Conservation (phyloP, 2,113 vertebrate genomes). For the Aptenodytes patagonicus region DNA sequence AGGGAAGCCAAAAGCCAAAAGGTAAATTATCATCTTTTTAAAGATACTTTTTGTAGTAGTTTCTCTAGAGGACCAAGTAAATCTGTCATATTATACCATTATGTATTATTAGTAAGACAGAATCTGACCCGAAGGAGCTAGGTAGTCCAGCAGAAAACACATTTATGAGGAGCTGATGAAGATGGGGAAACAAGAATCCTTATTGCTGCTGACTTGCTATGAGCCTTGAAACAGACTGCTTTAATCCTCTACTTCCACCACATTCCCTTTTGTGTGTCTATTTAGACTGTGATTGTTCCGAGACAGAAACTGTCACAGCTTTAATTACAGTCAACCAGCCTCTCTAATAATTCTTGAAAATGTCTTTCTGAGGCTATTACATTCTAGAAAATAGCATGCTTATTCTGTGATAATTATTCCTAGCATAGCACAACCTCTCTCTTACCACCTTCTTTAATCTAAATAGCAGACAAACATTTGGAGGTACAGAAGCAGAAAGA, state of each 20-base stretch:
- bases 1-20: neutral
- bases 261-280: neutral
- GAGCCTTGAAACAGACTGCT: neutral
- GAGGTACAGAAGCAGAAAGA: neutral
- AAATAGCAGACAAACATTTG: neutral
- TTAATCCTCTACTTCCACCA: neutral
- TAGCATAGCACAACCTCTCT: neutral
- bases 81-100: neutral
- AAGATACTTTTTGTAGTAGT: neutral
- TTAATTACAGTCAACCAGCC: neutral
- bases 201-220: neutral
- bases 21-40: neutral
- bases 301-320: neutral
- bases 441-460: neutral
- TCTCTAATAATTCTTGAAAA: neutral
- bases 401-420: neutral
- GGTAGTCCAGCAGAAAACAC: neutral
- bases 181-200: neutral
- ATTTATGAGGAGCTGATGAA: neutral
- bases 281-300: neutral
- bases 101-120: neutral
- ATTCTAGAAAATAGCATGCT: neutral
- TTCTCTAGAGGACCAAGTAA: neutral
- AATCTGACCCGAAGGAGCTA: neutral
- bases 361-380: neutral